Conservation (phyloP, 2,113 vertebrate genomes). For the Mola mola region DNA sequence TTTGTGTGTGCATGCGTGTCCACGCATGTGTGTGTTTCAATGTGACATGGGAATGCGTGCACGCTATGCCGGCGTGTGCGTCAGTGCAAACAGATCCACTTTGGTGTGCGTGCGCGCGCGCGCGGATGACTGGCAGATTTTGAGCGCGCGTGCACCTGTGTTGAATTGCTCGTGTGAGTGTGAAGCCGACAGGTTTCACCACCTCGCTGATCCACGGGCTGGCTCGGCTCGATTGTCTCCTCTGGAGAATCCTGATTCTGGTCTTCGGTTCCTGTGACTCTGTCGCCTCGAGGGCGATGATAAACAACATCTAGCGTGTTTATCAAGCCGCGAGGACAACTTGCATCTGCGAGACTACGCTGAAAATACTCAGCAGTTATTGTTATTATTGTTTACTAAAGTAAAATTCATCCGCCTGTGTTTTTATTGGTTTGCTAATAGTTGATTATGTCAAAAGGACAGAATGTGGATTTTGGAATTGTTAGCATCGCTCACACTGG, state of each 20-base stretch:
- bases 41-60: slow-evolving; percentile 7
- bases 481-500: too few relatives aligned
- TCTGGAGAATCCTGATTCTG: slow-evolving; percentile 32
- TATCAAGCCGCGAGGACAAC: not conserved
- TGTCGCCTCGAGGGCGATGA: slow-evolving; percentile 38
- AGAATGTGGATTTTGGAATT: too few relatives aligned
- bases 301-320: slow-evolving; percentile 26
- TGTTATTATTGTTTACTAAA: too few relatives aligned
- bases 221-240: slow-evolving; percentile 30
- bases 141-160: too few relatives aligned
- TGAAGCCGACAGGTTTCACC: slow-evolving; percentile 72
- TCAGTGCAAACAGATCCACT: too few relatives aligned
- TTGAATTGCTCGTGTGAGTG: slow-evolving; percentile 36
- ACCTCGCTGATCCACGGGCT: slow-evolving; percentile 45
- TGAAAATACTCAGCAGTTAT: too few relatives aligned
- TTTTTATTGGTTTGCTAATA: too few relatives aligned
- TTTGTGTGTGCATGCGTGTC: slow-evolving; percentile 37
- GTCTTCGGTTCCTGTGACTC: slow-evolving; percentile 38
- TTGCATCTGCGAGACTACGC: not conserved
- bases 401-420: too few relatives aligned
- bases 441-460: too few relatives aligned
- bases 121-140: too few relatives aligned
- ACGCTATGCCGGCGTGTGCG: slow-evolving; percentile 9
- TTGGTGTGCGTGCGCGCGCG: too few relatives aligned
- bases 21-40: slow-evolving; percentile 17